Base-by-base conservation (phyloP, 2,797 vertebrate species). In the Spinibarbus caldwelli region DNA sequence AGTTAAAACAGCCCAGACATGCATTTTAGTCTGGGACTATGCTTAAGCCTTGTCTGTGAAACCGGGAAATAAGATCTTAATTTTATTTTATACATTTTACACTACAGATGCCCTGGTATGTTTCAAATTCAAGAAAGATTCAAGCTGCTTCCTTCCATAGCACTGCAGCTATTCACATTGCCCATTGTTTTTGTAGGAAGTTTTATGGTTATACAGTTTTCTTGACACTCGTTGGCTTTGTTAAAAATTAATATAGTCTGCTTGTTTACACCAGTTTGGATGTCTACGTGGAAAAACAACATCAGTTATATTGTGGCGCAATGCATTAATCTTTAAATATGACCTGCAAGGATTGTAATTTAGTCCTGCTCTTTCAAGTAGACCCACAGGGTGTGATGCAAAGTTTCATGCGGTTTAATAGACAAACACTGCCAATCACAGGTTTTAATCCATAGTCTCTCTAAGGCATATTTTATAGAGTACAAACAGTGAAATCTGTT, bases 321-420 rank as follows among this genome's bases (percentile, higher is more conserved):
- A 78, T 36, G 52, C 79, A 78, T 87, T 79, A 82, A 82, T 85
- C 78, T 85, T 87, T 81, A 81, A 87, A 83, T 36, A 80, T 82
- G 72, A 77, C 49, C 57, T 82, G 80, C 21, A 82, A 45, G 52
- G 23, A 71, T 84, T 84, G 54, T 72, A 34, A 66, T 57, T 34
- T 21, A 79, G 29, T 62, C 23, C 15, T 45, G 23, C 21, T 72
- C 34, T 68, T 36, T 67, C 43, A 41, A 66, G 54, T 34, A 86
- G 26, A 66, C 77, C 67, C 41, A 64, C 52, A 31, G 78, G 36
- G 26, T 83, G 43, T 15, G 23, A 76, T 54, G 41, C 67, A 45
- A 73, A 43, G 72, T 41, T 70, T 82, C 45, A 59, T 70, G 21
- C 3, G 3, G 45, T 75, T 79, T 78, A 78, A 71, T 71, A 52